Evolutionary conservation across 2,797 vertebrate species (phyloP), one percentile per base, ranked within the genome.

Genomic region (Coreius guichenoti): DNA sequence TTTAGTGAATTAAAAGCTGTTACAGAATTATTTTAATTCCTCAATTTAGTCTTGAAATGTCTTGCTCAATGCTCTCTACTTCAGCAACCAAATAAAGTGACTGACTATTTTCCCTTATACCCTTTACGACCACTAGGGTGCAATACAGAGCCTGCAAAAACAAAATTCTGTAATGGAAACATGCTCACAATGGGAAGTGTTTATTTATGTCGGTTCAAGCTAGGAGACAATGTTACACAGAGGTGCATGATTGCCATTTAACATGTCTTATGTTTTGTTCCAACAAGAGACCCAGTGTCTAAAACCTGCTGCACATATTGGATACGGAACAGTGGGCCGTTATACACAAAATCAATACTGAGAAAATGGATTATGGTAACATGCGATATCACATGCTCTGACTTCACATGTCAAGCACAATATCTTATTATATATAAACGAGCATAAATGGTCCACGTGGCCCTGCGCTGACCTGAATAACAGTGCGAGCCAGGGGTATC

Each of bases 401-500:
- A 70, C 17, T 11, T 33, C 26, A 70, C 31, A 45, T 51, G 29
- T 73, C 61, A 19, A 80, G 47, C n/a, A 33, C 31, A 80, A 33
- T 47, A n/a, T n/a, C 54, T 19, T 67, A 33, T 67, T 80, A 49
- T 80, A 47, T 49, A 45, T 26, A 49, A 51, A 47, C 8, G 31
- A 31, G 21, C 19, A n/a, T 36, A 11, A 19, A n/a, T 26, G 21
- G n/a, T 43, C 21, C 54, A 29, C 14, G 56, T 3, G 76, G 26
- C 16, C 58, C 58, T 67, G 5, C 29, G 14, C 87, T 79, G 54
- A 91, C 91, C 88, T 91, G 87, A 86, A 94, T 95, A 80, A 95
- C 94, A 0, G 90, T 92, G 51, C 89, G 90, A 29, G 94, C 92
- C 87, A 96, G 89, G n/a, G 90, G 86, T 75, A 95, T 93, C 84